Conservation (phyloP, 2,888 invertebrate genomes). For the Ennomos erosarius region DNA sequence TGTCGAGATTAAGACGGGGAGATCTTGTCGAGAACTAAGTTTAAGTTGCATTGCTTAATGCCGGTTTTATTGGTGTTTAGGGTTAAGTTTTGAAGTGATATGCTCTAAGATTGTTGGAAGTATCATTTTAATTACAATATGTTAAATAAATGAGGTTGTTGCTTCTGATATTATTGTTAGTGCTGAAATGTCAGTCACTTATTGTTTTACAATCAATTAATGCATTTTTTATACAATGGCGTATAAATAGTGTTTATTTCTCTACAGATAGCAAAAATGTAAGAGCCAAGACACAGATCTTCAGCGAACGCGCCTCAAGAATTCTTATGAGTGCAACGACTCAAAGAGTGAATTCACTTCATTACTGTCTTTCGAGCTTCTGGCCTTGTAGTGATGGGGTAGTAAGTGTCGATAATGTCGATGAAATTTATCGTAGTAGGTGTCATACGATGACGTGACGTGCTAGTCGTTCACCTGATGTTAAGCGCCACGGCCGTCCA, state of each 20-base stretch:
- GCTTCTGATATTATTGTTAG: too few relatives aligned
- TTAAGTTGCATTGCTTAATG: slow-evolving; percentile 39
- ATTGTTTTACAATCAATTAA: too few relatives aligned
- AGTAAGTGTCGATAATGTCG: slow-evolving; percentile 32
- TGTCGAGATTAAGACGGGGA: slow-evolving; percentile 43
- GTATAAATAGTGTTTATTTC: background rate
- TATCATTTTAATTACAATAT: background rate
- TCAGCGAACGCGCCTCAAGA: slow-evolving; percentile 42
- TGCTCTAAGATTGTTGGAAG: slow-evolving; percentile 27
- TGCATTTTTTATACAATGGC: too few relatives aligned
- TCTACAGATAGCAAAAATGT: too few relatives aligned
- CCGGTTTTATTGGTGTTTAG: slow-evolving; percentile 39
- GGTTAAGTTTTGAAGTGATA: slow-evolving; percentile 33
- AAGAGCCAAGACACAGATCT: slow-evolving; percentile 24
- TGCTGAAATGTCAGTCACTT: too few relatives aligned
- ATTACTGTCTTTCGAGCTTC: slow-evolving; percentile 76
- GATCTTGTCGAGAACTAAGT: slow-evolving; percentile 41
- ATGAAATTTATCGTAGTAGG: slow-evolving; percentile 5
- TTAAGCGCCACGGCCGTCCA: too few relatives aligned
- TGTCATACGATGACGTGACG: too few relatives aligned
- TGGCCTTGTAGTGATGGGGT: slow-evolving; percentile 50
- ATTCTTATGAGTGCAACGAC: slow-evolving; percentile 45
- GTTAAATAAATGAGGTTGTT: too few relatives aligned
- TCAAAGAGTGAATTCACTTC: slow-evolving; percentile 76
- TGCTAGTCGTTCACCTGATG: too few relatives aligned